Evolutionary conservation across 2,797 vertebrate species (phyloP).

Genomic region (Acanthurus lineatus): DNA sequence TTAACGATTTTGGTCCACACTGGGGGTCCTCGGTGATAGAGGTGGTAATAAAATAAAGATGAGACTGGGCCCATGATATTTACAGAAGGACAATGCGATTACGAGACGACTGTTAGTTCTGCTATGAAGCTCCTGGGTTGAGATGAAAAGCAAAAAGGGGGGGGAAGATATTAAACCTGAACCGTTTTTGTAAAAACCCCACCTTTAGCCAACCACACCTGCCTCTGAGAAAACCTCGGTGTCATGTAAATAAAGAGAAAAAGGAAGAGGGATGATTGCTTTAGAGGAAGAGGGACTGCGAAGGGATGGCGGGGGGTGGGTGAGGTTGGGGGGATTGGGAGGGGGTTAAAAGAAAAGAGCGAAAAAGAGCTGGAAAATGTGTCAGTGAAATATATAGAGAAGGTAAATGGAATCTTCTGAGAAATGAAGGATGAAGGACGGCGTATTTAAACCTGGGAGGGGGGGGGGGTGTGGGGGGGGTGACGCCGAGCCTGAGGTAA

Average conservation of each 20-base stretch:
- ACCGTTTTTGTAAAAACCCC: constrained; percentile 79
- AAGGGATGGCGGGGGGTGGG: background rate
- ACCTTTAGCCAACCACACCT: constrained; percentile 68
- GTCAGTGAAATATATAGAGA: constrained; percentile 74
- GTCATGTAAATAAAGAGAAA: constrained; percentile 82
- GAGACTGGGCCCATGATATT: constrained; percentile 82
- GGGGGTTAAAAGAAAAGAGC: constrained; percentile 38
- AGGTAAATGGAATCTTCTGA: constrained; percentile 76
- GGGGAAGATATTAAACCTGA: constrained; percentile 83
- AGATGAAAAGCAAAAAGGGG: constrained; percentile 75
- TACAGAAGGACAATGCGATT: constrained; percentile 82
- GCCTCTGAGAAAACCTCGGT: constrained; percentile 70
- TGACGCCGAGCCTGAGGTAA: constrained; percentile 42
- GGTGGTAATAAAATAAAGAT: constrained; percentile 86
- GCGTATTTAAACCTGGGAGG: constrained; percentile 66
- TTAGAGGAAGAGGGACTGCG: constrained; percentile 69
- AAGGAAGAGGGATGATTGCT: constrained; percentile 77
- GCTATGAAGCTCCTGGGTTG: constrained; percentile 70
- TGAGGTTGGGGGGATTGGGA: too few species aligned
- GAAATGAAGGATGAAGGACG: constrained; percentile 71
- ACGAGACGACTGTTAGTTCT: constrained; percentile 82
- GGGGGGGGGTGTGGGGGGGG: constrained; percentile 48
- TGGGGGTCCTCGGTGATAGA: constrained; percentile 73
- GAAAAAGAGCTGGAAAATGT: constrained; percentile 63
- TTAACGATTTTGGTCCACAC: constrained; percentile 71